Evolutionary conservation across 2,113 vertebrate genomes (phyloP).

Genomic region (Halichoeres trimaculatus): DNA sequence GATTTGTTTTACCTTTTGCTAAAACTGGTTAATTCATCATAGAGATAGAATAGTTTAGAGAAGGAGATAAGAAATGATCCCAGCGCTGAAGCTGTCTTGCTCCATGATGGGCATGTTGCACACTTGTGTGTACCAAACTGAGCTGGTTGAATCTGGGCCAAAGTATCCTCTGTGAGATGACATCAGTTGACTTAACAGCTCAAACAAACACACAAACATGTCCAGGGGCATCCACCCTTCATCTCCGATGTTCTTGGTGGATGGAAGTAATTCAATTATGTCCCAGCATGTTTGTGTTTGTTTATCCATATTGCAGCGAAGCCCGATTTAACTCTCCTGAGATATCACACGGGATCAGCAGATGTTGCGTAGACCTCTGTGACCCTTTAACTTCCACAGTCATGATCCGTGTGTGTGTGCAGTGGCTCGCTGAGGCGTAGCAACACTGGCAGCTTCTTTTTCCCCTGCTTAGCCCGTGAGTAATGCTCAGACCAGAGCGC

Average conservation of each 20-base stretch:
- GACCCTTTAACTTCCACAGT: conserved; percentile 61
- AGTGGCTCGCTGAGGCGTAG: conserved; percentile 54
- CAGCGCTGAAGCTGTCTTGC: background rate
- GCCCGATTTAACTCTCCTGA: conserved; percentile 62
- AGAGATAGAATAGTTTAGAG: background rate
- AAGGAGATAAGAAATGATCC: background rate
- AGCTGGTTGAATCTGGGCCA: conserved; percentile 36
- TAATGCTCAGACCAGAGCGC: conserved; percentile 58
- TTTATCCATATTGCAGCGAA: conserved; percentile 63
- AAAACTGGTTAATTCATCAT: background rate
- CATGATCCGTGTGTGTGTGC: conserved; percentile 55
- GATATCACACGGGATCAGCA: conserved; percentile 68
- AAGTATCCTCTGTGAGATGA: conserved; percentile 27
- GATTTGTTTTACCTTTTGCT: no score
- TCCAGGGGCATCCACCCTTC: conserved; percentile 35
- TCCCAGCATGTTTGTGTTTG: conserved; percentile 69
- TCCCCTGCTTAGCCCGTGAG: conserved; percentile 54
- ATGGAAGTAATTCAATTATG: conserved; percentile 71
- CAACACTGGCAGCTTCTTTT: conserved; percentile 65
- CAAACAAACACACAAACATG: conserved; percentile 57
- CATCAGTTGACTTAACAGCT: conserved; percentile 50
- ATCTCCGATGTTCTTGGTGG: conserved; percentile 48
- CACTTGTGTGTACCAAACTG: conserved; percentile 1
- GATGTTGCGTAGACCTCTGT: conserved; percentile 68
- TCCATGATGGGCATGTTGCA: background rate